These are phyloP conservation scores for Coracopsis vasa DNA, from an alignment of 2,113 vertebrate genomes.

Conservation along the genomic window DNA sequence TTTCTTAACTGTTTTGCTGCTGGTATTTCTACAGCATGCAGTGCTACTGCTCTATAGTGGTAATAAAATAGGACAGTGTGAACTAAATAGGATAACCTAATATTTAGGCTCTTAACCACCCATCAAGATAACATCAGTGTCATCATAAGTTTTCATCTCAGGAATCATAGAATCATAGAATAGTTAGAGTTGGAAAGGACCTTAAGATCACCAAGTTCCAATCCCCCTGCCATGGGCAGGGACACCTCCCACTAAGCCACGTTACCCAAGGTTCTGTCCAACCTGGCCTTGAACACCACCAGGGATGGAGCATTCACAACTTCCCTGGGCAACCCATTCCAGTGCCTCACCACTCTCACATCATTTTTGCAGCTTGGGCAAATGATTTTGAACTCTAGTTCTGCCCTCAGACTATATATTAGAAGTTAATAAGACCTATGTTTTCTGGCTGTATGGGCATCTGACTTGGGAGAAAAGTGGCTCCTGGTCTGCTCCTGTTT, in stretches of 20 bases:
- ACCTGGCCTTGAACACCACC: too few species aligned
- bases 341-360: too few species aligned
- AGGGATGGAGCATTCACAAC: too few species aligned
- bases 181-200: too few species aligned
- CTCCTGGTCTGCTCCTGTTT: background rate
- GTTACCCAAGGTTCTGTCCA: too few species aligned
- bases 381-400: too few species aligned
- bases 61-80: background rate
- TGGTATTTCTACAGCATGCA: background rate
- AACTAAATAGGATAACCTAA: background rate
- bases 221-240: too few species aligned
- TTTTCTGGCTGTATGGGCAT: background rate
- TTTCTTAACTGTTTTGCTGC: background rate
- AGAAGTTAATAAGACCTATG: background rate
- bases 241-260: too few species aligned
- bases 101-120: background rate
- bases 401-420: background rate
- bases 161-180: background rate
- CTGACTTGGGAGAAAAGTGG: background rate
- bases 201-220: too few species aligned
- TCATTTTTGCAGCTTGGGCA: too few species aligned
- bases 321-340: too few species aligned
- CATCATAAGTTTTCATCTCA: background rate
- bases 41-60: background rate
- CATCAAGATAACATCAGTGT: background rate